These are phyloP conservation scores for Drosophila arawakana DNA, from an alignment of 1,140 invertebrate genomes.

Conservation along the genomic window DNA sequence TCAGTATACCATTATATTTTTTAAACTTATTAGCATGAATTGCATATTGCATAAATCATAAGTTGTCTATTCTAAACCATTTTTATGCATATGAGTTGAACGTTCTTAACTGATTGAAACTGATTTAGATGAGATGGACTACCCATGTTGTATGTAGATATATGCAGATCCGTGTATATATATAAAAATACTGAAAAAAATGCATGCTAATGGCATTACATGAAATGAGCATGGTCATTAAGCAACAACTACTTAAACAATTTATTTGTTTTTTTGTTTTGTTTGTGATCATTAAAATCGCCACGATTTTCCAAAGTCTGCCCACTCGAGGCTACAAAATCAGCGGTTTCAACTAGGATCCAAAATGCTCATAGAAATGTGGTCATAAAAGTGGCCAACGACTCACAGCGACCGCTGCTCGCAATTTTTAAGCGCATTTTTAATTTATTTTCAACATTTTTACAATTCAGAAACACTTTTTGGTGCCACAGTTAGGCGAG, in stretches of 20 bases:
- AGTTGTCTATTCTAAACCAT: no score
- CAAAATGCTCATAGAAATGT: conserved; percentile 58
- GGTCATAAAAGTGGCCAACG: conserved; percentile 49
- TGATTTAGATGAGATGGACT: neutral
- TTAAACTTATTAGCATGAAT: no score
- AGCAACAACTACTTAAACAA: conserved; percentile 37
- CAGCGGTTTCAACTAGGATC: conserved; percentile 58
- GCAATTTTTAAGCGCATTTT: conserved; percentile 74
- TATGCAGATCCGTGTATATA: neutral
- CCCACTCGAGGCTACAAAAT: conserved; percentile 38
- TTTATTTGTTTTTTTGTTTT: conserved; percentile 44
- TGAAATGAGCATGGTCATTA: conserved; percentile 28
- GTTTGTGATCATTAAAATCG: conserved; percentile 31
- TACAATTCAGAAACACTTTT: conserved; percentile 70
- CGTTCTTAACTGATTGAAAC: no score
- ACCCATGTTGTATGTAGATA: neutral
- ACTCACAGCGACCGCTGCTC: conserved; percentile 38
- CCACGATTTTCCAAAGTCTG: conserved; percentile 29
- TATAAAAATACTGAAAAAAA: neutral
- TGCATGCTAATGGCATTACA: conserved; percentile 22
- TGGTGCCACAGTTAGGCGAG: conserved; percentile 28
- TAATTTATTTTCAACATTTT: conserved; percentile 82
- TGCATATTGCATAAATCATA: no score
- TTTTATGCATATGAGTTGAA: no score
- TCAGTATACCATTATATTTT: no score